phyloP scores from a whole-genome alignment of 2,888 invertebrate genomes.

The Lobophora halterata region DNA sequence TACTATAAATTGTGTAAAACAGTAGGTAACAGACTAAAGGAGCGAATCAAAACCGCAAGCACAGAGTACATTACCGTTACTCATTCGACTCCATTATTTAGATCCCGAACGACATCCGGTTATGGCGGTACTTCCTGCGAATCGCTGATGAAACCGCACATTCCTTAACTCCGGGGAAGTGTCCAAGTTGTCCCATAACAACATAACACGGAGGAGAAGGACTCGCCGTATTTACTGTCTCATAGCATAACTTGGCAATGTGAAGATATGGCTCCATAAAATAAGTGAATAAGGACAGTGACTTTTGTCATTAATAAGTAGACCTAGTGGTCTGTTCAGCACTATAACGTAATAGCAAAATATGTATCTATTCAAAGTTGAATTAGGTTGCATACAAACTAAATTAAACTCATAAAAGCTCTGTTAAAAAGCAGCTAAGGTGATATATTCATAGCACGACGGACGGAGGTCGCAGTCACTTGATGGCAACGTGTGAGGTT shows the following conservation, averaged over 20 bases:
- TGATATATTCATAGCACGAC: neutral
- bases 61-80: slow-evolving; percentile 1
- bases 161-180: slow-evolving; percentile 24
- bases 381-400: too few species aligned
- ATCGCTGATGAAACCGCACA: slow-evolving; percentile 17
- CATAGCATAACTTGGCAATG: slow-evolving; percentile 29
- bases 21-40: too few species aligned
- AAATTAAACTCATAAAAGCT: too few species aligned
- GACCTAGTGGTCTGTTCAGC: too few species aligned
- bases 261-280: too few species aligned
- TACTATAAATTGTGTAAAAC: too few species aligned
- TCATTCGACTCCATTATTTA: slow-evolving; percentile 7
- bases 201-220: slow-evolving; percentile 21
- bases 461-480: neutral
- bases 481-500: neutral
- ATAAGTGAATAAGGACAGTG: too few species aligned
- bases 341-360: too few species aligned
- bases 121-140: slow-evolving; percentile 14
- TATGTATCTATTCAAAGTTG: too few species aligned
- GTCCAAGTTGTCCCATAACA: slow-evolving; percentile 29
- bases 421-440: too few species aligned
- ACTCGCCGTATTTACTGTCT: slow-evolving; percentile 28
- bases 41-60: neutral
- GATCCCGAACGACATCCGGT: slow-evolving; percentile 7
- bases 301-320: too few species aligned